Evolutionary conservation across 2,888 invertebrate genomes (phyloP), one percentile per base, ranked within the genome.

Genomic region (Agriopis marginaria): DNA sequence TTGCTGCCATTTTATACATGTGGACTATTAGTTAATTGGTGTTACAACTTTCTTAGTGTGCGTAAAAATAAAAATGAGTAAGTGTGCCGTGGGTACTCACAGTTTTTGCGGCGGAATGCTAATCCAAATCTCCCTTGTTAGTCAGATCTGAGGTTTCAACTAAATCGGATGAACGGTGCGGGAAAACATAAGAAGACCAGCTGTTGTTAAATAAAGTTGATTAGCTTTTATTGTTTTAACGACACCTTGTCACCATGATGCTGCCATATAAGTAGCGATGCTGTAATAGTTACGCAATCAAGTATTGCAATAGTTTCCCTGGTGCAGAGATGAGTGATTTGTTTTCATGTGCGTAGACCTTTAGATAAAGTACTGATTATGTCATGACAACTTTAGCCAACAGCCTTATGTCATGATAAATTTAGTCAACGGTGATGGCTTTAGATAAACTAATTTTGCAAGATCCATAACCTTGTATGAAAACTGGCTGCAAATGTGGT

Each of bases 221-320:
- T 40, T 40, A 14, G 12, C 9, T n/a, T 42, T 42, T 17, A 51
- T 7, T 53, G 6, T 32, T 12, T 58, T 42, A 10, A 58, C 65
- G 14, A 0, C 32, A n/a, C 12, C 54, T 45, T 44, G 45, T 58
- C 45, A 45, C n/a, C 32, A 58, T 45, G 47, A 44, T 32, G 54
- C 32, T 50, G 58, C 42, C 44, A 51, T 32, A 44, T 32, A 3
- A 32, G n/a, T 39, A 44, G 49, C 8, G 62, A 53, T 54, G 51
- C 53, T 54, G 60, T 66, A 61, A 66, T 17, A 60, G 9, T 66
- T 54, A 66, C 49, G 55, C 42, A 61, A 66, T 17, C 59, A 7
- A 10, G 14, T 45, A 32, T 44, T 14, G 54, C 54, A 62, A 66
- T 32, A 7, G 23, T 44, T 66, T 66, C 61, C 55, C 56, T 42